Base-by-base conservation (phyloP, 2,888 invertebrate genomes). In the Euzophera pinguis region DNA sequence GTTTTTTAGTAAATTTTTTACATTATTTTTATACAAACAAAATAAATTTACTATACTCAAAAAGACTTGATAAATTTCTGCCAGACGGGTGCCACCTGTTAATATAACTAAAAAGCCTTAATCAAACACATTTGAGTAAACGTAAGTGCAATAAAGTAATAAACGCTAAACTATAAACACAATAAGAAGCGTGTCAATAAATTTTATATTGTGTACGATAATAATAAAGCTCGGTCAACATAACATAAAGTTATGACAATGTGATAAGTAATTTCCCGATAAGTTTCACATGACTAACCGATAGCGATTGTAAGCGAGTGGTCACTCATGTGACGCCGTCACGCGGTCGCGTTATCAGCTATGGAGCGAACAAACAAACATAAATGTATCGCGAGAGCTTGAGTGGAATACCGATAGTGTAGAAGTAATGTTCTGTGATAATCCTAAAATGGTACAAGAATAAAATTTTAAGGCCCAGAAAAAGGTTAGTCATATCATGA, bases 251-350 rank as follows among this genome's bases (percentile, higher is more conserved):
- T 45, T 45, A 14, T 45, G n/a, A 45, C 45, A 45, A 38, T 38
- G 4, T 55, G 53, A 48, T 48, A 48, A 53, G 43, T 54, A 53
- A 57, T 56, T 56, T 50, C 56, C 61, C 64, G 77, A 79, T 78
- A 78, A 69, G 42, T 57, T 65, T 81, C 83, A 84, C 77, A 77
- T 83, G 83, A 82, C 75, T 56, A 56, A 57, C 62, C 59, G 74
- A 73, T 73, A 71, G 66, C 59, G 59, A 56, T 27, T 14, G 29
- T 29, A n/a, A n/a, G n/a, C n/a, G 35, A 41, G 45, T 66, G 80
- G 73, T 69, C 78, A 75, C 70, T 75, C 80, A 79, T 80, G 76
- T 80, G 81, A 81, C 68, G 39, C 53, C 52, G 70, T 81, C 79
- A 82, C 76, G 73, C 69, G 75, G 49, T 38, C 38, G 38, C 22